Evolutionary conservation across 2,113 vertebrate species (phyloP).

Genomic region (Daubentonia madagascariensis): DNA sequence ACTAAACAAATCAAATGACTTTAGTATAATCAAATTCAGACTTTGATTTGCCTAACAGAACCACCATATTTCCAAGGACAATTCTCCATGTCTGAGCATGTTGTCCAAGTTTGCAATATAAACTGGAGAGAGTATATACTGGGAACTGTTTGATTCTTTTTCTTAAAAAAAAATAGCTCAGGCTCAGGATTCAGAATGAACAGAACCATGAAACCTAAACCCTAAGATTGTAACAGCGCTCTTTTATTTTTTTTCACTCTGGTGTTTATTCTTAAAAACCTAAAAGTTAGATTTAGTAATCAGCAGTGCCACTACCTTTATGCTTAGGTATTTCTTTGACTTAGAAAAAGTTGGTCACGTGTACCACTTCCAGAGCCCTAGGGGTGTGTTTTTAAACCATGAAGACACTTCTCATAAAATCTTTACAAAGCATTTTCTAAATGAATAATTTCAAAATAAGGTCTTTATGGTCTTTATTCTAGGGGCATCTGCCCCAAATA

Average conservation of each 20-base stretch:
- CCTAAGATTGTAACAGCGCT: not conserved
- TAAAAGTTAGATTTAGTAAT: slow-evolving; percentile 29
- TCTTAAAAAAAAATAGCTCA: not conserved
- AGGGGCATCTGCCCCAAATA: not conserved
- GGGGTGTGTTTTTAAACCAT: not conserved
- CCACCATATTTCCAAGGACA: not conserved
- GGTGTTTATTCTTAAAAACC: slow-evolving; percentile 21
- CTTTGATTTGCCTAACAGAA: slow-evolving; percentile 32
- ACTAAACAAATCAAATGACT: not conserved
- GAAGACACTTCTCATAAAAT: slow-evolving; percentile 9
- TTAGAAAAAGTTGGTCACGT: not conserved
- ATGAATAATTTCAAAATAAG: slow-evolving; percentile 17
- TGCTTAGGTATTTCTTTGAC: slow-evolving; percentile 16
- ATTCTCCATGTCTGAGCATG: slow-evolving; percentile 20
- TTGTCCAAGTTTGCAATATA: slow-evolving; percentile 12
- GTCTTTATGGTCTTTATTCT: slow-evolving; percentile 40
- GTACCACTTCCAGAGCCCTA: not conserved
- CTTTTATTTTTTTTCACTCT: not conserved
- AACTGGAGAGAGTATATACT: not conserved
- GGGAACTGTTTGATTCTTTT: not conserved
- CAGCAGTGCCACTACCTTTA: not conserved
- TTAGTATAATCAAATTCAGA: slow-evolving; percentile 26
- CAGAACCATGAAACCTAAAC: not conserved
- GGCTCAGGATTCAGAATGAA: slow-evolving; percentile 8
- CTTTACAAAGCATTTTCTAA: slow-evolving; percentile 31